Evolutionary conservation across 2,888 invertebrate species (phyloP).

Genomic region (Sesia apiformis): DNA sequence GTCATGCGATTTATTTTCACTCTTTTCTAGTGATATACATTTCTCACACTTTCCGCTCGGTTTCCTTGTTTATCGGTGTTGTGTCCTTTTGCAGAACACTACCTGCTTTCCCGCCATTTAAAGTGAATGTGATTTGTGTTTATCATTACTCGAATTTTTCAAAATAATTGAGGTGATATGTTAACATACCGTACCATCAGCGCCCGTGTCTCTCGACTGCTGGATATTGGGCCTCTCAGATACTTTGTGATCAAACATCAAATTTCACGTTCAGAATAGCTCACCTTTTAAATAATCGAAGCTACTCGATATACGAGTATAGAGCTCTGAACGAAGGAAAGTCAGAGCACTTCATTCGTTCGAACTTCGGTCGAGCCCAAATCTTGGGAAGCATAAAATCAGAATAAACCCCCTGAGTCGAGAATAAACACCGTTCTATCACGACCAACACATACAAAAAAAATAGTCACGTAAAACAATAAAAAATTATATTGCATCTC

Average conservation of each 20-base stretch:
- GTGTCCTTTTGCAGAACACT: background rate
- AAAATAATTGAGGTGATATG: background rate
- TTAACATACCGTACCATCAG: background rate
- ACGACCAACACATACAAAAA: too few species aligned
- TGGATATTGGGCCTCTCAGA: background rate
- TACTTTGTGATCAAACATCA: background rate
- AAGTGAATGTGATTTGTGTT: background rate
- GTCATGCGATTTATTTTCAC: conserved; percentile 48
- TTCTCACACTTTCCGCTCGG: conserved; percentile 38
- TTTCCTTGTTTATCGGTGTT: conserved; percentile 15
- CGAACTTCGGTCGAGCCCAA: too few species aligned
- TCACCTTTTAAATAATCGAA: too few species aligned
- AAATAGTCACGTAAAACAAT: too few species aligned
- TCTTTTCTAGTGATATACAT: conserved; percentile 46
- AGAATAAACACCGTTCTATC: too few species aligned
- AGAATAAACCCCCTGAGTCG: too few species aligned
- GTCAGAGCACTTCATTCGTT: too few species aligned
- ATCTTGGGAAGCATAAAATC: too few species aligned
- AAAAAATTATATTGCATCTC: too few species aligned
- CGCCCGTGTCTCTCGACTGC: background rate
- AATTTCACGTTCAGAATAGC: too few species aligned
- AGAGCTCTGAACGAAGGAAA: too few species aligned
- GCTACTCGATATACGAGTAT: too few species aligned
- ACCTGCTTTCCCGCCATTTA: background rate
- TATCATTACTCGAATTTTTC: background rate